Evolutionary conservation across 2,113 vertebrate species (phyloP).

Genomic region (Bujurquina vittata): DNA sequence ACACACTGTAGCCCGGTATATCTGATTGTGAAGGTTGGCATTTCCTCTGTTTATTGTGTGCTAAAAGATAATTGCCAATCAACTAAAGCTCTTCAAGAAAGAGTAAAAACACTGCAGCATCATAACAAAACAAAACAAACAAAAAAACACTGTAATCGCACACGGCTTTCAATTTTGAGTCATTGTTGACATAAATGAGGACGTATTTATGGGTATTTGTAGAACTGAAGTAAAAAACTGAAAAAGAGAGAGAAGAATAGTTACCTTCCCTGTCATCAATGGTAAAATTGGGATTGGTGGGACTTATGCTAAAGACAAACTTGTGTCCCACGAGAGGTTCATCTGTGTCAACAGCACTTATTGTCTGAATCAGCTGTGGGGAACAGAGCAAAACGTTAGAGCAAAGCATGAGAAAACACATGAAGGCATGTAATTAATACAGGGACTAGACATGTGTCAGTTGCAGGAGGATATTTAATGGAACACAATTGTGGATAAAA

Average conservation of each 20-base stretch:
- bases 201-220: not conserved
- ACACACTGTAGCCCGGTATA: not conserved
- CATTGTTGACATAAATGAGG: not conserved
- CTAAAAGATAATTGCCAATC: conserved; percentile 4
- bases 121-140: not conserved
- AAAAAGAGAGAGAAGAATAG: not conserved
- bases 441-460: not conserved
- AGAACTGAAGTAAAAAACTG: fast-evolving
- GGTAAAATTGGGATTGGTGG: conserved; percentile 96
- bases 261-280: conserved; percentile 96
- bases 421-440: not conserved
- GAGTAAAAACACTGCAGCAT: not conserved
- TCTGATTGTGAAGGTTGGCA: not conserved
- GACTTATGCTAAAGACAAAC: conserved; percentile 95
- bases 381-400: not conserved
- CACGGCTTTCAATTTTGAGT: not conserved
- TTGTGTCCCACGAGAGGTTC: conserved; percentile 96
- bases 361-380: conserved; percentile 94
- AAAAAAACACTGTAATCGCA: not conserved
- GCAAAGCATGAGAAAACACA: not conserved
- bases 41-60: not conserved
- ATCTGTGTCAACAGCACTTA: conserved; percentile 96
- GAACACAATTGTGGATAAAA: not conserved
- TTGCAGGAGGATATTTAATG: not conserved
- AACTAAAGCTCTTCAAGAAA: not conserved